Conservation (phyloP, 2,888 invertebrate species). For the Lasioglossum malachurum region DNA sequence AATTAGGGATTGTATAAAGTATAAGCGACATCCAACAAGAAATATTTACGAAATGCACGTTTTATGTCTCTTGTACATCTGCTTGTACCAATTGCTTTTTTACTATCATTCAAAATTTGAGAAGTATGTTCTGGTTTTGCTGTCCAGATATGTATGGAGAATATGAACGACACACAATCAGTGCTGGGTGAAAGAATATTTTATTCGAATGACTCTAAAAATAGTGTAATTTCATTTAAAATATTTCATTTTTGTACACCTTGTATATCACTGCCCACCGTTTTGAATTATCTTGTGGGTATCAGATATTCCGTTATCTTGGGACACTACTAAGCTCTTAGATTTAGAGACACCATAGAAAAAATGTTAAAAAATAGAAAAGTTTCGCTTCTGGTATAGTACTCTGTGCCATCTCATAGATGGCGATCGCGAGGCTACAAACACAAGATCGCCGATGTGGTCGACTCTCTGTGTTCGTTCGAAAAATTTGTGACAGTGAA, state of each 20-base stretch:
- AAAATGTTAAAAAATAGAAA: background rate
- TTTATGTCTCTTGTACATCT: background rate
- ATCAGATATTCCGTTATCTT: too few relatives aligned
- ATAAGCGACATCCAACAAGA: background rate
- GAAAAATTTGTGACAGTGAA: slow-evolving; percentile 69
- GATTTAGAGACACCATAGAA: background rate
- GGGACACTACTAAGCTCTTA: too few relatives aligned
- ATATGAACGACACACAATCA: background rate
- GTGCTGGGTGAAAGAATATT: too few relatives aligned
- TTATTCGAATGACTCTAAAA: too few relatives aligned
- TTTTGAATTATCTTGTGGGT: too few relatives aligned
- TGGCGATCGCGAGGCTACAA: slow-evolving; percentile 11
- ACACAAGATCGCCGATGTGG: background rate
- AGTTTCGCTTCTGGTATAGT: background rate
- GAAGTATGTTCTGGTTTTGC: background rate
- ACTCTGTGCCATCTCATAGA: background rate
- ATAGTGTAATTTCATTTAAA: too few relatives aligned
- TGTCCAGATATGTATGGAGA: background rate
- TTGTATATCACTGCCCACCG: too few relatives aligned
- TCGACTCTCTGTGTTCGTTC: slow-evolving; percentile 44
- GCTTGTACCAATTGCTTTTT: background rate
- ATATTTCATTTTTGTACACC: too few relatives aligned
- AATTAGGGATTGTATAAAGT: background rate
- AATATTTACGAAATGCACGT: background rate
- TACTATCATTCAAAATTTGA: background rate